Evolutionary conservation across 2,797 vertebrate genomes (phyloP).

Genomic region (Tokudaia tokunoshimensis): DNA sequence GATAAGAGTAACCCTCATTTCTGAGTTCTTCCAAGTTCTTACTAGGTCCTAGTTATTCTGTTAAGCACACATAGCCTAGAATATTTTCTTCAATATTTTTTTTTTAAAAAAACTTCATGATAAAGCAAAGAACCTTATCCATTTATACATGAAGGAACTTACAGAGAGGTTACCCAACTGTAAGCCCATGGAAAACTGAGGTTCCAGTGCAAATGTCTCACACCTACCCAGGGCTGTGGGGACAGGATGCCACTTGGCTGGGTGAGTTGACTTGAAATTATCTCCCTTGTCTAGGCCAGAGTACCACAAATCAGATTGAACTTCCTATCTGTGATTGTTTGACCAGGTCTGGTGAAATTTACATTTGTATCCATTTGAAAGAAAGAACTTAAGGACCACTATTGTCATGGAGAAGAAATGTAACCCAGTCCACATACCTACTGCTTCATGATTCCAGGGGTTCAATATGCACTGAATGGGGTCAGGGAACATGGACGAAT

Average conservation of each 20-base stretch:
- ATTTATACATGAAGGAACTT: neutral
- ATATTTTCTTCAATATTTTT: neutral
- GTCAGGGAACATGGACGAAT: neutral
- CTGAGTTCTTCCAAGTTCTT: neutral
- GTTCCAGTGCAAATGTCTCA: fast-evolving
- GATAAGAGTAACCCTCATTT: neutral
- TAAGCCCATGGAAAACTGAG: neutral
- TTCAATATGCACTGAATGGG: neutral
- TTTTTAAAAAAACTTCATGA: neutral
- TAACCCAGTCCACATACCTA: neutral
- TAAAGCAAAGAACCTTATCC: neutral
- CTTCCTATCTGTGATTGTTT: neutral
- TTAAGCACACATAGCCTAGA: neutral
- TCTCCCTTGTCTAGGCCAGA: neutral
- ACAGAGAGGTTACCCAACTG: neutral
- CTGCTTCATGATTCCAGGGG: neutral
- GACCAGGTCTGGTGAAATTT: neutral
- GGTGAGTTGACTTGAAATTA: neutral
- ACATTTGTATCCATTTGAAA: constrained; percentile 41
- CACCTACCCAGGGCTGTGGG: fast-evolving
- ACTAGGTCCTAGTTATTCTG: neutral
- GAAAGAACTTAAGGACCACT: constrained; percentile 14
- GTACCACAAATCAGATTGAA: neutral
- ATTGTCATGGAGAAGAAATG: neutral
- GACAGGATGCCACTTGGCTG: neutral